Evolutionary conservation across 2,888 invertebrate species (phyloP).

Genomic region (Rhimphoctona megacephalus): DNA sequence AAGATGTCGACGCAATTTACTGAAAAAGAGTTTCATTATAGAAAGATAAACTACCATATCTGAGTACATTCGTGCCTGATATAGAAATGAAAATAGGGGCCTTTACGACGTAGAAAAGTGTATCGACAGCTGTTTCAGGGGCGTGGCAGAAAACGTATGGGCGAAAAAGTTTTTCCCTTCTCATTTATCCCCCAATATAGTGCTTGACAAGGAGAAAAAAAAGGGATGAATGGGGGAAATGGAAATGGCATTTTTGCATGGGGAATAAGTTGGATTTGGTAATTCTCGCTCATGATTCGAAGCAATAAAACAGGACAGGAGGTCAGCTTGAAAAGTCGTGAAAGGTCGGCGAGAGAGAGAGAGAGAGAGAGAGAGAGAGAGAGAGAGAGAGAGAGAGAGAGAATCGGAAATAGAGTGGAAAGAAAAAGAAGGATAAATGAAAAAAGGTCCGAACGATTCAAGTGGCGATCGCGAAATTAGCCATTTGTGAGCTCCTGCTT

Average conservation of each 20-base stretch:
- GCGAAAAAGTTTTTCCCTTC: constrained; percentile 9
- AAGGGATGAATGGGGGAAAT: neutral
- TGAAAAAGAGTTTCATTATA: neutral
- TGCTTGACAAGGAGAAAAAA: constrained; percentile 11
- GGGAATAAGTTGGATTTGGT: constrained; percentile 4
- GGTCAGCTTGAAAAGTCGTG: constrained; percentile 12
- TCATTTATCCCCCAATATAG: neutral
- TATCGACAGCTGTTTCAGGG: constrained; percentile 39
- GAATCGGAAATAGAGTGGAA: neutral
- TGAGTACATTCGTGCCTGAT: constrained; percentile 55
- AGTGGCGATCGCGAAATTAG: constrained; percentile 54
- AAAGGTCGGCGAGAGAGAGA: constrained; percentile 35
- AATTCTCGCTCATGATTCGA: constrained; percentile 15
- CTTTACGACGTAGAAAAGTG: constrained; percentile 18
- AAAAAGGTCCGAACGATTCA: constrained; percentile 48
- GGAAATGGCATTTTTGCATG: neutral
- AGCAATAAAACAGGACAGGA: neutral
- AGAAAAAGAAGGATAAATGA: neutral
- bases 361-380: neutral
- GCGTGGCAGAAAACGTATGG: constrained; percentile 10
- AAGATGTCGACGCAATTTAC: neutral
- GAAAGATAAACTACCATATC: neutral
- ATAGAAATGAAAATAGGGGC: constrained; percentile 40
- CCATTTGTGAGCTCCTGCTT: constrained; percentile 41
- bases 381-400: no score